Evolutionary conservation across 2,797 vertebrate genomes (phyloP).

Genomic region (Anguilla megastoma): DNA sequence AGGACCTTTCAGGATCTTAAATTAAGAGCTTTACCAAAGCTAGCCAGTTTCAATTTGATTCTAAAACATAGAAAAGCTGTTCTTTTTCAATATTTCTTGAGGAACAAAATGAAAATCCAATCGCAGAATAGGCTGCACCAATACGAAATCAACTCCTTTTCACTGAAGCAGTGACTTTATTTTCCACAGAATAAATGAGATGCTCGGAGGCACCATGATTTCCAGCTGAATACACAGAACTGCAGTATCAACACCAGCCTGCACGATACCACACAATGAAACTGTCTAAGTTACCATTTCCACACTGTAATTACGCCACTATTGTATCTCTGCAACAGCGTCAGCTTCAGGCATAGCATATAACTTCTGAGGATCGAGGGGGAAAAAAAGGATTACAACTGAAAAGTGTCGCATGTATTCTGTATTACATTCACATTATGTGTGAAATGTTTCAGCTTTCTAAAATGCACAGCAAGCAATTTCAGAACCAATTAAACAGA

Average conservation of each 20-base stretch:
- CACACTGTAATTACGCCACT: slow-evolving; percentile 6
- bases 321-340: slow-evolving; percentile 5
- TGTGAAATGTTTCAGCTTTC: neutral
- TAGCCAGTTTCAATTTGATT: neutral
- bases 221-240: slow-evolving; percentile 25
- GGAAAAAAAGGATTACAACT: neutral
- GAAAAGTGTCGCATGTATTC: neutral
- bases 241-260: slow-evolving; percentile 13
- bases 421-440: neutral
- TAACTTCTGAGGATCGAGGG: neutral
- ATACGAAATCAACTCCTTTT: neutral
- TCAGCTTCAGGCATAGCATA: neutral
- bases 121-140: neutral
- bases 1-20: neutral
- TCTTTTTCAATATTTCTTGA: neutral
- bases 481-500: neutral
- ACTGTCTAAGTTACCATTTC: neutral
- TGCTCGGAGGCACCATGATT: neutral
- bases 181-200: slow-evolving; percentile 16
- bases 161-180: slow-evolving; percentile 2
- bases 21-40: neutral
- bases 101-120: neutral
- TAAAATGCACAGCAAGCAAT: neutral
- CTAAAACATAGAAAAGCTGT: neutral
- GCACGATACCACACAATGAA: neutral